phyloP scores from a whole-genome alignment of 2,888 invertebrate species.

The Stratiomys singularior region DNA sequence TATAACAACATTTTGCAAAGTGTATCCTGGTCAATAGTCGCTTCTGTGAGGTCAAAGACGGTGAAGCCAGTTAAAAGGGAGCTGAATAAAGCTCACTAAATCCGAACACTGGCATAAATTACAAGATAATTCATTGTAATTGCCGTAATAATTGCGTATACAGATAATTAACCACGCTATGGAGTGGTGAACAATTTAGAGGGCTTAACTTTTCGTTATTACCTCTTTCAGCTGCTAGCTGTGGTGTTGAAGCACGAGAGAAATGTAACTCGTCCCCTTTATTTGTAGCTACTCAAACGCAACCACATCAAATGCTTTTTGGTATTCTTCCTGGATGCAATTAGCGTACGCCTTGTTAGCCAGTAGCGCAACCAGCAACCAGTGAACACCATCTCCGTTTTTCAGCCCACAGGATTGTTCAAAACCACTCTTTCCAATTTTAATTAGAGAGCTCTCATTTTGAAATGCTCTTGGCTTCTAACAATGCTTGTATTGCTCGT shows the following conservation, averaged over 20 bases:
- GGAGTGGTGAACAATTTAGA: conserved; percentile 40
- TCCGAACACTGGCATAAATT: conserved; percentile 40
- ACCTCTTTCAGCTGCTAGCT: not conserved
- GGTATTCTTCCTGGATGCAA: not conserved
- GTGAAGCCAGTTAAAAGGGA: not conserved
- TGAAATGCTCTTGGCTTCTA: conserved; percentile 25
- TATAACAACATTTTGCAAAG: not conserved
- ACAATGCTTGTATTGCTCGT: too few relatives aligned
- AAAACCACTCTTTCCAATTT: conserved; percentile 13
- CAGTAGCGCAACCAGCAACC: not conserved
- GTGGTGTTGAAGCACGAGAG: not conserved
- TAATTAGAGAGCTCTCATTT: conserved; percentile 24
- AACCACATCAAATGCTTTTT: not conserved
- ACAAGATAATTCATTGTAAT: conserved; percentile 52
- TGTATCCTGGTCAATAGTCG: not conserved
- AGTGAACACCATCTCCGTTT: not conserved
- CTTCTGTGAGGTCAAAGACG: not conserved
- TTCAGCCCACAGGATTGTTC: not conserved
- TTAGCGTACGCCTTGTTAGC: not conserved
- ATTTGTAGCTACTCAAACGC: not conserved
- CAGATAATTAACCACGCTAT: conserved; percentile 50
- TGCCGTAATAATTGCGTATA: conserved; percentile 51
- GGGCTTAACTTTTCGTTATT: conserved; percentile 31
- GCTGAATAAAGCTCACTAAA: conserved; percentile 24
- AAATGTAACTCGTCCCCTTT: not conserved